Evolutionary conservation across 1,140 invertebrate genomes (phyloP).

Genomic region (Ridgeia piscesae): DNA sequence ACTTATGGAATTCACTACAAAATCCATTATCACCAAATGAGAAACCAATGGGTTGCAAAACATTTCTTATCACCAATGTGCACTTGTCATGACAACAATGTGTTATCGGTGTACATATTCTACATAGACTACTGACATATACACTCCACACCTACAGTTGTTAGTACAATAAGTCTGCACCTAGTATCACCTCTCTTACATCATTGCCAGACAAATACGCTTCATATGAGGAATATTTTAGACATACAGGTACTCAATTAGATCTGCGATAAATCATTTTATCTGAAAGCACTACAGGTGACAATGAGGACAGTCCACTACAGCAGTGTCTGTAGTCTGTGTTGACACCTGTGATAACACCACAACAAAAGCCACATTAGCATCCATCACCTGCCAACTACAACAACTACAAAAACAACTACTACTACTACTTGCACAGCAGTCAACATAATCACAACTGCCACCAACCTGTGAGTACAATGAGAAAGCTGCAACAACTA

Average conservation of each 20-base stretch:
- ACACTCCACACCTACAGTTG: no score
- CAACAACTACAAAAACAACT: not conserved
- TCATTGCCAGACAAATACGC: no score
- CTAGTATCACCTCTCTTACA: no score
- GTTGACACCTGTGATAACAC: no score
- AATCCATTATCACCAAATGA: not conserved
- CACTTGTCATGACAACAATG: not conserved
- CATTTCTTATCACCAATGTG: not conserved
- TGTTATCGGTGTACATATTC: no score
- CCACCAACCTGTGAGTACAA: not conserved
- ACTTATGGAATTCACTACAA: not conserved
- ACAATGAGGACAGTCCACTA: no score
- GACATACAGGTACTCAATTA: not conserved
- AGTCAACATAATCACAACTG: not conserved
- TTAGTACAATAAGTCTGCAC: no score
- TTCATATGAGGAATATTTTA: not conserved
- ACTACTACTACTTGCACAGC: not conserved
- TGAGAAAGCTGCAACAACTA: not conserved
- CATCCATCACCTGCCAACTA: not conserved
- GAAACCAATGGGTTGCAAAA: not conserved
- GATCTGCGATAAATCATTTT: not conserved
- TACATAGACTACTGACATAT: no score
- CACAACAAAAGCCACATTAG: not conserved
- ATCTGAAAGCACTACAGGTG: not conserved
- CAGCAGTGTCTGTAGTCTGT: no score